Evolutionary conservation across 2,797 vertebrate genomes (phyloP).

Genomic region (Pangasius macronema): DNA sequence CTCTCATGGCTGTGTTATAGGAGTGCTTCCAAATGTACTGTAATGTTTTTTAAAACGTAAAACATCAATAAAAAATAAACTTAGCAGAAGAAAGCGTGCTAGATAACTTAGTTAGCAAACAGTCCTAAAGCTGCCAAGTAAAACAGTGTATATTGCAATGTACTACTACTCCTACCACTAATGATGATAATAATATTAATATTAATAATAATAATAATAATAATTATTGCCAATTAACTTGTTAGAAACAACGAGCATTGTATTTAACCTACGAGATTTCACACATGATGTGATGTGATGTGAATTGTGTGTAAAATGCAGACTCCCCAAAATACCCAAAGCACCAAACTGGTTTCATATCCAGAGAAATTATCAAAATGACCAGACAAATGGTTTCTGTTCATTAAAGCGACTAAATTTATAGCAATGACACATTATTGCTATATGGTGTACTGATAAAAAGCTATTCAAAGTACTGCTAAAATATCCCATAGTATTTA

Average conservation of each 20-base stretch:
- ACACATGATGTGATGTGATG: neutral
- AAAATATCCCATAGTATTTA: neutral
- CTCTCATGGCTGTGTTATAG: neutral
- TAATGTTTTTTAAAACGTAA: neutral
- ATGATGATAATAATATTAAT: neutral
- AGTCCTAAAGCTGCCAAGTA: neutral
- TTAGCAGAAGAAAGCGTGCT: neutral
- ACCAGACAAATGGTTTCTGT: neutral
- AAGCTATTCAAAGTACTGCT: neutral
- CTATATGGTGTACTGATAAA: neutral
- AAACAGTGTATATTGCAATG: neutral
- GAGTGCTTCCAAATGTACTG: neutral
- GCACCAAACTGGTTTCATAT: neutral
- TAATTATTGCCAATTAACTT: neutral
- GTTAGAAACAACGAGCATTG: neutral
- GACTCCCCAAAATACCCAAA: neutral
- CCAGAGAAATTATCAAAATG: neutral
- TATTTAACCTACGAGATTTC: neutral
- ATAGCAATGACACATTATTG: neutral
- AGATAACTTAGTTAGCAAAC: neutral
- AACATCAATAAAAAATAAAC: neutral
- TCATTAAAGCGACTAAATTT: neutral
- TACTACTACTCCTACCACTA: too few species aligned
- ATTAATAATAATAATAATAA: neutral
- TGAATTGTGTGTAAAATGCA: constrained; percentile 1